Evolutionary conservation across 1,140 invertebrate genomes (phyloP).

Genomic region (Pachyrhynchus sulphureomaculatus): DNA sequence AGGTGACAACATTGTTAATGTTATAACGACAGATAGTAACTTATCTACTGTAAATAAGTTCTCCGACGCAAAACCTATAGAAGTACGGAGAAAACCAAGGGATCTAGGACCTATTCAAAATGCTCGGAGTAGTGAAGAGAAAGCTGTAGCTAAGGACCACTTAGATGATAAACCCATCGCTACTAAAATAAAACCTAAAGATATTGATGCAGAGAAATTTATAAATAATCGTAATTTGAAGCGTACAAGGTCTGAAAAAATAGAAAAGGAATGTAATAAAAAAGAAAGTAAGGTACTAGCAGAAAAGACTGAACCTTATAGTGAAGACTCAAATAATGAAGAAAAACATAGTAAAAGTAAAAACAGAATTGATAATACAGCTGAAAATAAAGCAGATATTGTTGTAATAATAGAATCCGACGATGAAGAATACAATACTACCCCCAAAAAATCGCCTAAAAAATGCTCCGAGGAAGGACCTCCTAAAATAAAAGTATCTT

Average conservation of each 20-base stretch:
- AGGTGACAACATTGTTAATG: background rate
- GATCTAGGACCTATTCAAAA: background rate
- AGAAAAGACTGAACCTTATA: no score
- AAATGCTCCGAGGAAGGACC: background rate
- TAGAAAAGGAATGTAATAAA: no score
- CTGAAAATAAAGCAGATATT: background rate
- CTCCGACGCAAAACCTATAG: conserved; percentile 15
- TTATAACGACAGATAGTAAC: background rate
- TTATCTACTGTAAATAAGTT: background rate
- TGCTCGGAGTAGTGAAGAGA: background rate
- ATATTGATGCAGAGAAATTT: no score
- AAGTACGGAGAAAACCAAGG: conserved; percentile 17
- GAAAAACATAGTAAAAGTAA: no score
- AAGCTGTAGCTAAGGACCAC: background rate
- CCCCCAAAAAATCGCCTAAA: background rate
- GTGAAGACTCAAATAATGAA: no score
- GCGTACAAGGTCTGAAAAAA: no score
- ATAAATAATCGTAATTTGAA: no score
- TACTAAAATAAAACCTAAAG: no score
- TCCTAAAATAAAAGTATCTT: conserved; percentile 8
- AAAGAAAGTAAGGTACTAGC: no score
- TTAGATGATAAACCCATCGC: background rate
- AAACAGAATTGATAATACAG: no score
- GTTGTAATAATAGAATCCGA: background rate
- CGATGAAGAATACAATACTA: background rate